Percentiles rank a stretch among this genome's conserved stretches.
phyloP scores from a whole-genome alignment of 2,888 invertebrate species.

The Coleophora deauratella region DNA sequence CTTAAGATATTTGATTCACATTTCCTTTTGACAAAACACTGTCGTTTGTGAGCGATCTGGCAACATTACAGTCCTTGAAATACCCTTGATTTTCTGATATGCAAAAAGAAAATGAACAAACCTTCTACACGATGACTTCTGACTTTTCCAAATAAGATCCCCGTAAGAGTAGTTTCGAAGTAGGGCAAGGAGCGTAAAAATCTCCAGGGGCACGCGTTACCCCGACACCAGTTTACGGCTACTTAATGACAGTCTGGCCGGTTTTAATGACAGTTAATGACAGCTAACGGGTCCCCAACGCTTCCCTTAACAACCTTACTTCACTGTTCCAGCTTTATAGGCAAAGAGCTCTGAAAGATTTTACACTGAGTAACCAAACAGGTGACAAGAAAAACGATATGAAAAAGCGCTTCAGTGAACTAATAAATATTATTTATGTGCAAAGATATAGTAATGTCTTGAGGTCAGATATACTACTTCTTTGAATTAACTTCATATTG shows the following conservation, averaged over 20 bases:
- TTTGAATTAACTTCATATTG: no score
- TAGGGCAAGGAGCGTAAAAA: constrained; percentile 21
- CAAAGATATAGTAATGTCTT: no score
- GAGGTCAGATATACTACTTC: no score
- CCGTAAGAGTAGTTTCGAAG: constrained; percentile 8
- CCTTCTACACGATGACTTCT: constrained; percentile 10
- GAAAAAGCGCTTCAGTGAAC: no score
- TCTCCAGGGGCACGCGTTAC: constrained; percentile 29
- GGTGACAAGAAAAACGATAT: no score
- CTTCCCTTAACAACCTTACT: constrained; percentile 42
- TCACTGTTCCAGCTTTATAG: constrained; percentile 11
- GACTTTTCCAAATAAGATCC: no score
- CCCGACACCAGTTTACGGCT: constrained; percentile 29
- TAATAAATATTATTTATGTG: no score
- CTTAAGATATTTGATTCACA: constrained; percentile 19
- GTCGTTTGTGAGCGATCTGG: no score
- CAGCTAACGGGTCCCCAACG: constrained; percentile 36
- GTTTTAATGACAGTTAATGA: constrained; percentile 56
- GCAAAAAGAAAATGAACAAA: constrained; percentile 12
- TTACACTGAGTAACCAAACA: no score
- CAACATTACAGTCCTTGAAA: no score
- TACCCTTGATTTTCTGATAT: no score
- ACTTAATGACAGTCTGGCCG: constrained; percentile 33
- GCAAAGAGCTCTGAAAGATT: not conserved
- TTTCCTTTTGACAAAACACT: constrained; percentile 19